A percentile compares a stretch with the other conserved stretches of the same genome.
phyloP scores from a whole-genome alignment of 1,140 invertebrate species.

The Drosophila sucinea region DNA sequence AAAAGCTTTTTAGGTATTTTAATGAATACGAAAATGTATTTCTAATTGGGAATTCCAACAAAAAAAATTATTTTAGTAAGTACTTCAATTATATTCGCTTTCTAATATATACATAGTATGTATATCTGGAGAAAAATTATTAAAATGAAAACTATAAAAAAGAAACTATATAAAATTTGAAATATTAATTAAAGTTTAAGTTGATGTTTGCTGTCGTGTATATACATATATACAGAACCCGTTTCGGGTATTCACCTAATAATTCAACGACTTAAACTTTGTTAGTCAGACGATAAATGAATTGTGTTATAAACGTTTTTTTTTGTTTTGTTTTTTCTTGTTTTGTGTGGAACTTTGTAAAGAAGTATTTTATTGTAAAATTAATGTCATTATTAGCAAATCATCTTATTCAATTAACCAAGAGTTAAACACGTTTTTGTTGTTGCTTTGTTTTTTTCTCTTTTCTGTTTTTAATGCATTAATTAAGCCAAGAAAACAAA shows the following conservation, averaged over 20 bases:
- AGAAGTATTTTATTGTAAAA: constrained; percentile 4
- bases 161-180: no score
- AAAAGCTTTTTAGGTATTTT: background rate
- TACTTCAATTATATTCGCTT: background rate
- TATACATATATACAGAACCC: background rate
- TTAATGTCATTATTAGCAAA: constrained; percentile 24
- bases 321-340: background rate
- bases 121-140: background rate
- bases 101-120: no score
- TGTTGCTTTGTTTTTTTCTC: constrained; percentile 12
- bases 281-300: constrained; percentile 1
- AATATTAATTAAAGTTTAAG: background rate
- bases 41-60: background rate
- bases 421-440: constrained; percentile 31
- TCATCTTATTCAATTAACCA: constrained; percentile 6
- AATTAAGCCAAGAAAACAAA: constrained; percentile 51
- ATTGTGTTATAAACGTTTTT: constrained; percentile 1
- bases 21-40: no score
- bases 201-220: background rate
- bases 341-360: background rate
- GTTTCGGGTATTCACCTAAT: background rate
- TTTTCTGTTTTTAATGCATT: constrained; percentile 42
- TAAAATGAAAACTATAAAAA: background rate
- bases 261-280: background rate
- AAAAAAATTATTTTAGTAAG: background rate